Conservation (phyloP, 2,113 vertebrate species). For the Capreolus pygargus region DNA sequence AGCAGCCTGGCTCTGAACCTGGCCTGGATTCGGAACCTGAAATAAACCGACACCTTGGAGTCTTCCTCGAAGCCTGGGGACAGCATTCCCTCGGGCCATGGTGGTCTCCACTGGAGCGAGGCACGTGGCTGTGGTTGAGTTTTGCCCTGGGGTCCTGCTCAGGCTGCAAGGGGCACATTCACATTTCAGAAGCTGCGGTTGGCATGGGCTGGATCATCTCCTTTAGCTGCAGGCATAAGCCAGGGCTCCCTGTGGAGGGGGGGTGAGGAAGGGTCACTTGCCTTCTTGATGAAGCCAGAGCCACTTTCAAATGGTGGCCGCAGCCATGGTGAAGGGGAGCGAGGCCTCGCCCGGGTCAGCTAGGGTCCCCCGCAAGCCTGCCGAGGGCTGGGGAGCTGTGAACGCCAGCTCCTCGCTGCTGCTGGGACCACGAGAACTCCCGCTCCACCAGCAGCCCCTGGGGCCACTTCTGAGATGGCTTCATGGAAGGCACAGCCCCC, state of each 20-base stretch:
- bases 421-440: not conserved
- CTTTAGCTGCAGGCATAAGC: not conserved
- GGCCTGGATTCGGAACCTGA: not conserved
- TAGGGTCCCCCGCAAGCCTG: accelerated
- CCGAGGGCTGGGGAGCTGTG: accelerated
- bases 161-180: accelerated
- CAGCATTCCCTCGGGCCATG: accelerated
- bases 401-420: accelerated
- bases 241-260: not conserved
- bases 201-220: not conserved
- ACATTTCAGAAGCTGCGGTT: accelerated
- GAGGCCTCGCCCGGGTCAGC: not conserved
- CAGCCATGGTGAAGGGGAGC: accelerated
- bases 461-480: not conserved
- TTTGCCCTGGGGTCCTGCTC: not conserved
- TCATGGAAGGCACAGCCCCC: not conserved
- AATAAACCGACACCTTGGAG: not conserved
- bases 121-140: accelerated
- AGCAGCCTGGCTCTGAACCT: not conserved
- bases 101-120: accelerated
- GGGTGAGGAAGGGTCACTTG: not conserved
- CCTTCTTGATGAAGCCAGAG: not conserved
- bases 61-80: not conserved
- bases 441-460: accelerated
- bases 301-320: not conserved